Base-by-base conservation (phyloP, 2,888 invertebrate species). In the Epirrhoe tristata region DNA sequence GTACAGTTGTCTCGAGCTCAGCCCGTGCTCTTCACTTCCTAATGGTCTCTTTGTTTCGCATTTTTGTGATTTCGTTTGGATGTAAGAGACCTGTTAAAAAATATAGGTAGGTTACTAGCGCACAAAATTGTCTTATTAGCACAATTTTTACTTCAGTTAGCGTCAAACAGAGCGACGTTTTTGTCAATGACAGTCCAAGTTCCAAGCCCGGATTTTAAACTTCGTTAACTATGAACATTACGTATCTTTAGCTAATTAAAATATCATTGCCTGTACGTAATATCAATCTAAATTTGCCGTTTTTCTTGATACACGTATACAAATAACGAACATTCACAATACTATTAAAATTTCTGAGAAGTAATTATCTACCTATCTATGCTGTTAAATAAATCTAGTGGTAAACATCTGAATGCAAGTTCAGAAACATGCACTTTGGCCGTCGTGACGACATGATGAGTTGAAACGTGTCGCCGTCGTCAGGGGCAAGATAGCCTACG, bases 1-100 rank as follows among this genome's bases (percentile, higher is more conserved):
- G 64, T 58, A 56, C 67, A 60, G 57, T 60, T 63, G 63, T 57
- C 57, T 61, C 57, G 39, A 61, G 60, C 63, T 57, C 53, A 39
- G 57, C 48, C 16, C 50, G 63, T 34, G 60, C 58, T 66, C 34
- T 66, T 66, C 56, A 57, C 52, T 56, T 57, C 55, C 8, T 43
- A 56, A 65, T 60, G 56, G 51, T 51, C 43, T 58, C 54, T 58
- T 58, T 63, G 63, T 58, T 58, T 51, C n/a, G 52, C 48, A 24
- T 64, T 57, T 63, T 63, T 63, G 51, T 12, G 14, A 58, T 54
- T 54, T 56, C 14, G 48, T 48, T 48, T 16, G 14, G 48, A 16
- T 48, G 48, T 48, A 16, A 48, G n/a, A 46, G 16, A 48, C 48
- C 48, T 48, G 14, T 6, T 6, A n/a, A n/a, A n/a, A n/a, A n/a